phyloP scores from a whole-genome alignment of 2,797 vertebrate species.

The Zalophus californianus region DNA sequence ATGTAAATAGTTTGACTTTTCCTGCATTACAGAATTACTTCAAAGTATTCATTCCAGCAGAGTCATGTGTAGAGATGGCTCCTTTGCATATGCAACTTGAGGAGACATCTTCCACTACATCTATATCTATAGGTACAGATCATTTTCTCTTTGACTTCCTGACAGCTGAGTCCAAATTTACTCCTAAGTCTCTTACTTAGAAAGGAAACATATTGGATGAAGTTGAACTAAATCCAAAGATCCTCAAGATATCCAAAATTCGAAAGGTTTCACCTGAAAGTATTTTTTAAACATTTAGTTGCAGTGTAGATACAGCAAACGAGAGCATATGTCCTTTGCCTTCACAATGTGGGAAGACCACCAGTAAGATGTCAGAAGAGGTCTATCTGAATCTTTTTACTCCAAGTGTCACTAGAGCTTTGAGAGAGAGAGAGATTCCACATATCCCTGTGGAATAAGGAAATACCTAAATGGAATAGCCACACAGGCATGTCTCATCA shows the following conservation, averaged over 20 bases:
- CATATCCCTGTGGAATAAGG: neutral
- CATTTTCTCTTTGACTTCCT: constrained; percentile 19
- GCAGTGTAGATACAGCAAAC: neutral
- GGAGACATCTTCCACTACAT: neutral
- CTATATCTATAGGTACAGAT: neutral
- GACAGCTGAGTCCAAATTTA: constrained; percentile 43
- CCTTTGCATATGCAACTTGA: neutral
- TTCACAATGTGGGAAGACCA: neutral
- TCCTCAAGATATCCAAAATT: constrained; percentile 36
- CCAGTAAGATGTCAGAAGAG: constrained; percentile 19
- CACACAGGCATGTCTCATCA: neutral
- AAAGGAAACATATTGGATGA: constrained; percentile 46
- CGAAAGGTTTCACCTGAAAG: constrained; percentile 24
- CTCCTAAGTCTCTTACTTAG: constrained; percentile 50
- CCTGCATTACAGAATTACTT: neutral
- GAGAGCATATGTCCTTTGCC: neutral
- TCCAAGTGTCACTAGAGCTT: neutral
- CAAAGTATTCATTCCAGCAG: neutral
- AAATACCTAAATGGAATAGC: constrained; percentile 31
- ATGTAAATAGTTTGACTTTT: neutral
- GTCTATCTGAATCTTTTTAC: neutral
- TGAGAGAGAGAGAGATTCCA: neutral
- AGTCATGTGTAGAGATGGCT: neutral
- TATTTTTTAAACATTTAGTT: constrained; percentile 1
- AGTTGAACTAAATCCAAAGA: constrained; percentile 30